These are phyloP conservation scores for Himalopsyche kuldschensis DNA, from an alignment of 2,888 invertebrate genomes.

Conservation along the genomic window DNA sequence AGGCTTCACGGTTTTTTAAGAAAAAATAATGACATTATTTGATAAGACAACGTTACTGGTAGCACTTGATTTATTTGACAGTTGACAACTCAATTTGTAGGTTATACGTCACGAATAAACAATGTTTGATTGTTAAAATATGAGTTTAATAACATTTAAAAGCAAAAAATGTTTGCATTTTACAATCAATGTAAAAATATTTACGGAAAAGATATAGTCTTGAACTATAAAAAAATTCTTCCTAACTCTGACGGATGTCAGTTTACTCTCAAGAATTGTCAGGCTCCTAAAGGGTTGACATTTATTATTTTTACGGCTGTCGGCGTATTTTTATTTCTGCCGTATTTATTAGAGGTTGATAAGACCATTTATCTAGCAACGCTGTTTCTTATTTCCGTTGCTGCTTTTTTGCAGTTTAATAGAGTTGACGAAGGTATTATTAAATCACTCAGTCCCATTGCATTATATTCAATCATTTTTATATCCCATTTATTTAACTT, in stretches of 20 bases:
- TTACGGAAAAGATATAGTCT: neutral
- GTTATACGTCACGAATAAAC: neutral
- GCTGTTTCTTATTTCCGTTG: neutral
- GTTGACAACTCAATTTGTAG: neutral
- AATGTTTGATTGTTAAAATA: neutral
- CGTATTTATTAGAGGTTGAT: neutral
- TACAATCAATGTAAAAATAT: conserved; percentile 1
- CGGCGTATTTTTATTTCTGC: neutral
- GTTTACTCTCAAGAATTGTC: conserved; percentile 2
- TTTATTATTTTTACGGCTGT: neutral
- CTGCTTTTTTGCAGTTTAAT: neutral
- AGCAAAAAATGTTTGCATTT: neutral
- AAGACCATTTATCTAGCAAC: neutral
- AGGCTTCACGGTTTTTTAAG: too few species aligned
- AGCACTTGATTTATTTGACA: neutral
- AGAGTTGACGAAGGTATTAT: conserved; percentile 5
- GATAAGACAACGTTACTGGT: too few species aligned
- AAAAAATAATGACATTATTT: neutral
- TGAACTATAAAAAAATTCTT: conserved; percentile 4
- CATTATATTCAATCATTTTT: neutral
- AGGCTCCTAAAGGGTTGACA: neutral
- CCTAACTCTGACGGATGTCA: conserved; percentile 8
- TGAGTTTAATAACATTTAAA: neutral
- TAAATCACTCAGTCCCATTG: neutral
- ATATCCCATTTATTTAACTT: neutral